Evolutionary conservation across 2,797 vertebrate genomes (phyloP).

Genomic region (Scolopax bukidnonensis): DNA sequence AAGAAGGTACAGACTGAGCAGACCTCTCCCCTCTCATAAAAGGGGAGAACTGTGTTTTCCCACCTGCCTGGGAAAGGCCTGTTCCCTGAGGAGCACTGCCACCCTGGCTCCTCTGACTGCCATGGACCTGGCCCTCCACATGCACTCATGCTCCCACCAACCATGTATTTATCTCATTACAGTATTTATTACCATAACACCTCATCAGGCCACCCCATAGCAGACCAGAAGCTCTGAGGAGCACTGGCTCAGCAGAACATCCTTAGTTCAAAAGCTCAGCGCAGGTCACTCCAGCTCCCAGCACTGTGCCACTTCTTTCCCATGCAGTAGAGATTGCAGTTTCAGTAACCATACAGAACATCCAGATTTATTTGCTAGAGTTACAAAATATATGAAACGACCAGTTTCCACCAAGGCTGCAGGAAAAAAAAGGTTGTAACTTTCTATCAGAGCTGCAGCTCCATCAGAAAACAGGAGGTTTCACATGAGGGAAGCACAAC

Average conservation of each 20-base stretch:
- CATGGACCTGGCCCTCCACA: fast-evolving
- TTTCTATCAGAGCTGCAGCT: not conserved
- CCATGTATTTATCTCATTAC: not conserved
- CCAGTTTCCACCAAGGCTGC: not conserved
- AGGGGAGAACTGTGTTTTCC: not conserved
- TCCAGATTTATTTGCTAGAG: constrained; percentile 24
- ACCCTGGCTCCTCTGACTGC: not conserved
- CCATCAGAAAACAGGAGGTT: not conserved
- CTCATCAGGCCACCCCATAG: not conserved
- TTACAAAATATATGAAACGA: constrained; percentile 4
- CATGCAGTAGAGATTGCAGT: not conserved
- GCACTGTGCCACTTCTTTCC: not conserved
- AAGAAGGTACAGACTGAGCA: not conserved
- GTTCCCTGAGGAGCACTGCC: not conserved
- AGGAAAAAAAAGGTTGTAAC: not conserved
- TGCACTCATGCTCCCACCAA: not conserved
- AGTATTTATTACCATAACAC: not conserved
- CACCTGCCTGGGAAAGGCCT: not conserved
- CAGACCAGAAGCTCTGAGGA: not conserved
- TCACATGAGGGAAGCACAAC: not conserved
- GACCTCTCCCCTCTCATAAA: not conserved
- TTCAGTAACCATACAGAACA: not conserved
- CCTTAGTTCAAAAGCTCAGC: not conserved
- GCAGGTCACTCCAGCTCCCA: not conserved
- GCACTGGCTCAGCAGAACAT: not conserved